These are phyloP conservation scores for Drosophila kanapiae DNA, from an alignment of 1,140 invertebrate genomes.

Conservation along the genomic window DNA sequence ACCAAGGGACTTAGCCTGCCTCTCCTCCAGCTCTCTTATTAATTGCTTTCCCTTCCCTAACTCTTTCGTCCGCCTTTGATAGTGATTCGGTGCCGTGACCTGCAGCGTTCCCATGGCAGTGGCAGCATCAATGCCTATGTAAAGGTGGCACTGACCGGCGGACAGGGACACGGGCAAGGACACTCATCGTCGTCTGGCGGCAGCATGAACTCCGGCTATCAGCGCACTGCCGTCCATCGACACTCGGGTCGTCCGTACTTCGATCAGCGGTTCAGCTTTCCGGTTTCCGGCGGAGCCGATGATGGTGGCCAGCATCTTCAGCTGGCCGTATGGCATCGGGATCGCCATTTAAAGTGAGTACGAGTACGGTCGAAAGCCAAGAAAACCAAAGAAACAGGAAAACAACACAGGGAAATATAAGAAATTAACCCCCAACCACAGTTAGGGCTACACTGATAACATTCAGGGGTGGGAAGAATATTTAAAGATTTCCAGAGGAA, in stretches of 20 bases:
- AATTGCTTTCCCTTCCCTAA: slow-evolving; percentile 2
- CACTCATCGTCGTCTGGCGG: neutral
- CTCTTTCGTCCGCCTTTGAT: slow-evolving; percentile 28
- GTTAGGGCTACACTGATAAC: neutral
- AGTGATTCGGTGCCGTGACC: slow-evolving; percentile 86
- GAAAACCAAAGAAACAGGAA: slow-evolving; percentile 16
- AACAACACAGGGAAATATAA: slow-evolving; percentile 7
- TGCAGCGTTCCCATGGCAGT: slow-evolving; percentile 82
- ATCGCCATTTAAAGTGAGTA: slow-evolving; percentile 86
- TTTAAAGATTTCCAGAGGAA: too few relatives aligned
- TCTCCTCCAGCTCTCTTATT: neutral
- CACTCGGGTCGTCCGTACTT: slow-evolving; percentile 86
- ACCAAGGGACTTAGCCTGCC: neutral
- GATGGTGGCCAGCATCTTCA: slow-evolving; percentile 72
- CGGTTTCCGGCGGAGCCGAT: slow-evolving; percentile 7
- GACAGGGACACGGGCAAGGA: neutral
- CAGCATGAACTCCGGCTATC: slow-evolving; percentile 59
- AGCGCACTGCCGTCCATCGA: slow-evolving; percentile 86
- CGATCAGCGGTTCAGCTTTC: slow-evolving; percentile 86
- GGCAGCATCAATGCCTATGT: slow-evolving; percentile 86
- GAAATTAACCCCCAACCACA: neutral
- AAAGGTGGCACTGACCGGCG: slow-evolving; percentile 76
- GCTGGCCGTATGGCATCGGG: slow-evolving; percentile 86
- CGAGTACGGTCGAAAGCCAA: slow-evolving; percentile 76
- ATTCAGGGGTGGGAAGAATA: neutral